Conservation (phyloP, 2,113 vertebrate species). For the Tachuris rubrigastra region DNA sequence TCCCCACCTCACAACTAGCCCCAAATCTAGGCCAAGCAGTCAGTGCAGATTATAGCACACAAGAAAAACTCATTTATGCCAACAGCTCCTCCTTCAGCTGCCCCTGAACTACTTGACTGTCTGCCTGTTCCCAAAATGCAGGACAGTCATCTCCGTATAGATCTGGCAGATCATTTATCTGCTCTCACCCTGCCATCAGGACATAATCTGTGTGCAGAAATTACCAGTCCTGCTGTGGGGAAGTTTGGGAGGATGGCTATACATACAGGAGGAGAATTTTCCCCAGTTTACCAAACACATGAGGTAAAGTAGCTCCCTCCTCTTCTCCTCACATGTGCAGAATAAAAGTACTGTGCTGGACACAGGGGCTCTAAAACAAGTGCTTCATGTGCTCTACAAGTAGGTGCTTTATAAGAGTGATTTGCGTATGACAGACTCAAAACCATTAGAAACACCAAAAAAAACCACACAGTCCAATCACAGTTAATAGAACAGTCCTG, state of each 20-base stretch:
- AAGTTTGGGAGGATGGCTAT: background rate
- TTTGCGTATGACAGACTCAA: background rate
- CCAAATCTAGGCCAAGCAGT: conserved; percentile 60
- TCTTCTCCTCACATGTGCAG: background rate
- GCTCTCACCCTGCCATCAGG: background rate
- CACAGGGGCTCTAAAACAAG: background rate
- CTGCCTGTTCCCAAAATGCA: background rate
- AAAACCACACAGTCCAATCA: background rate
- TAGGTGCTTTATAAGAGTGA: background rate
- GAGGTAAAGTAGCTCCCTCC: background rate
- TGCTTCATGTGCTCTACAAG: background rate
- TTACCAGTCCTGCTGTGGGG: rapidly evolving
- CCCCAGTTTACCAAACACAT: rapidly evolving
- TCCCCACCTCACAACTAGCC: conserved; percentile 54
- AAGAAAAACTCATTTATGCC: conserved; percentile 21
- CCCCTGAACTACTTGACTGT: background rate
- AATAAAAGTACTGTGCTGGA: background rate
- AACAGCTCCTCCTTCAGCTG: conserved; percentile 33
- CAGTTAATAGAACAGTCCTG: background rate
- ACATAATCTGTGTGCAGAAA: background rate
- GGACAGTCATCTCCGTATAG: background rate
- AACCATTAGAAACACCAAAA: background rate
- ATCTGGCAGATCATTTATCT: background rate
- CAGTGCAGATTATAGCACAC: conserved; percentile 37
- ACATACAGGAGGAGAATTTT: background rate